phyloP scores from a whole-genome alignment of 2,113 vertebrate species.

The Laterallus jamaicensis region DNA sequence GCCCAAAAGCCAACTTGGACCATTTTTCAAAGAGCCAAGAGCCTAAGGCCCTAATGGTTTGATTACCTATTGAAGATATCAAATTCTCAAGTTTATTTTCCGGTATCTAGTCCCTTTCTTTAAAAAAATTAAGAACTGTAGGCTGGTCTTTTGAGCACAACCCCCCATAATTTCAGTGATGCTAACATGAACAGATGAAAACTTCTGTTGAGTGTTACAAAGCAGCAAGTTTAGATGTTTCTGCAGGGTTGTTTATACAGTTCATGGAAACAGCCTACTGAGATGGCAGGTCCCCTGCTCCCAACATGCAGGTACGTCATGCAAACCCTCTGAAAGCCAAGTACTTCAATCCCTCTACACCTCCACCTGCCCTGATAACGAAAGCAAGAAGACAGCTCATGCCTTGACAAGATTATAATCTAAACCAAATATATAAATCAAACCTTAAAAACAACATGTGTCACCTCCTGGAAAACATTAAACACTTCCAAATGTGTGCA shows the following conservation, averaged over 20 bases:
- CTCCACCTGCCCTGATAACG: background rate
- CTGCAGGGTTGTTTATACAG: background rate
- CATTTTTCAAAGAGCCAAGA: background rate
- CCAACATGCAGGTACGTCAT: rapidly evolving
- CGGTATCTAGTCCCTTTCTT: background rate
- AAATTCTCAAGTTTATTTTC: background rate
- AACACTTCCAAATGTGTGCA: background rate
- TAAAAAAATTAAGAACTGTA: background rate
- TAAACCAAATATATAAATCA: constrained; percentile 33
- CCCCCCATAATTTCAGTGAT: background rate
- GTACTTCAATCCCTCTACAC: background rate
- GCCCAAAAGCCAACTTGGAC: background rate
- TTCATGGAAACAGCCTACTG: background rate
- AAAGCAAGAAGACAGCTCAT: background rate
- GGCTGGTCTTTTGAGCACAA: background rate
- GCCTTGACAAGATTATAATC: background rate
- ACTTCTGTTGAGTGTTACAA: background rate
- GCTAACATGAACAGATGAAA: background rate
- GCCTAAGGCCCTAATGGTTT: background rate
- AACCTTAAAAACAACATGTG: background rate
- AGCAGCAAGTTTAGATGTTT: background rate
- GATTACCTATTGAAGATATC: background rate
- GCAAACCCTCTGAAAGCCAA: background rate
- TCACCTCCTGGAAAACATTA: background rate
- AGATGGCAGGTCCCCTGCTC: background rate